Conservation (phyloP, 1,140 invertebrate species). For the Brachionus sp. region DNA sequence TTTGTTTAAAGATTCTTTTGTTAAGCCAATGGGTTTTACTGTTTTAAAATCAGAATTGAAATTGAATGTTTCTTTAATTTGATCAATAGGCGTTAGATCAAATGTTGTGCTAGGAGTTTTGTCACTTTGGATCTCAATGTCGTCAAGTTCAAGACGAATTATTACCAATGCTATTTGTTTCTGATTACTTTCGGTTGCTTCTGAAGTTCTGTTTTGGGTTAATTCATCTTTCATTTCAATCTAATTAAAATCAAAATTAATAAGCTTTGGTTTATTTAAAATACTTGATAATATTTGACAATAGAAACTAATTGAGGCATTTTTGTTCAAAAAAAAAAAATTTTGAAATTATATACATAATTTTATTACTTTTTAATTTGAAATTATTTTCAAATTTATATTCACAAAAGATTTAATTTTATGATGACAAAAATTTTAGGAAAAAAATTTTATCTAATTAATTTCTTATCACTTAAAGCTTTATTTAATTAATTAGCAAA, state of each 20-base stretch:
- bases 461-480: no score
- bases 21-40: background rate
- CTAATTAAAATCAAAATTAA: background rate
- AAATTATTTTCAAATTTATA: background rate
- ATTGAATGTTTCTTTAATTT: background rate
- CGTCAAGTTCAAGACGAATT: background rate
- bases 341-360: background rate
- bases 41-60: background rate
- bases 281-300: background rate
- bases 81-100: background rate
- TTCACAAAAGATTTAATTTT: background rate
- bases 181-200: background rate
- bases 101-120: background rate
- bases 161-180: constrained; percentile 6
- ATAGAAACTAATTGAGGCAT: background rate
- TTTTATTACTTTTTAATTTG: background rate
- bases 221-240: constrained; percentile 39
- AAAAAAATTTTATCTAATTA: no score
- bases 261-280: background rate
- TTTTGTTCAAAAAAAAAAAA: background rate
- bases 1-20: background rate
- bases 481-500: no score
- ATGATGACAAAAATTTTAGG: no score
- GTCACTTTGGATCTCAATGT: background rate
- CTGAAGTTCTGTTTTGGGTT: background rate